Conservation (phyloP, 2,888 invertebrate genomes). For the Pomacea canaliculata region DNA sequence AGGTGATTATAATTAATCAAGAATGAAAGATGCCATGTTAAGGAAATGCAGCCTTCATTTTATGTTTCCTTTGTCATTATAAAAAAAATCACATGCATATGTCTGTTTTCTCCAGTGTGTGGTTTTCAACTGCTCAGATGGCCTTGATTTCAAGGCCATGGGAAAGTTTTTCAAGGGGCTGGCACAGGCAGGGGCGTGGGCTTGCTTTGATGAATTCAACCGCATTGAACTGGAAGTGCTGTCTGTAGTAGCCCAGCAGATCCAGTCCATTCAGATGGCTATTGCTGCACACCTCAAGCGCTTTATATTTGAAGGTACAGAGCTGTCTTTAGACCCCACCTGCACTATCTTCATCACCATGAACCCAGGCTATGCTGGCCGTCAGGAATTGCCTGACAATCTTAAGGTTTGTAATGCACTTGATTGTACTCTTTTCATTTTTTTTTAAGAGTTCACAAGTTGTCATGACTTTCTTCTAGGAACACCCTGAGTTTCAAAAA, state of each 20-base stretch:
- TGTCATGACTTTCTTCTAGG: too few relatives aligned
- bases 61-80: too few relatives aligned
- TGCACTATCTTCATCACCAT: conserved; percentile 71
- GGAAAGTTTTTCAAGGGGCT: conserved; percentile 97
- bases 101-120: conserved; percentile 76
- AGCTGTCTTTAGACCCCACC: conserved; percentile 68
- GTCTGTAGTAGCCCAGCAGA: conserved; percentile 94
- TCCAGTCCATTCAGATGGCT: conserved; percentile 90
- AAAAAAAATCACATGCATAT: too few relatives aligned
- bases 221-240: conserved; percentile 91
- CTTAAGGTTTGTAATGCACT: conserved; percentile 55
- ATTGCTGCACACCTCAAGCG: conserved; percentile 82
- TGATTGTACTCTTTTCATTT: too few relatives aligned
- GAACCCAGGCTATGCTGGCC: conserved; percentile 72
- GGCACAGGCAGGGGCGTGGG: conserved; percentile 86
- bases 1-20: conserved; percentile 67
- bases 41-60: too few relatives aligned
- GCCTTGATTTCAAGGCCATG: conserved; percentile 91
- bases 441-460: too few relatives aligned
- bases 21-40: not conserved
- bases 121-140: conserved; percentile 96
- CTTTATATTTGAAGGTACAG: conserved; percentile 78
- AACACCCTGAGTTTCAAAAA: too few relatives aligned
- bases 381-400: conserved; percentile 71
- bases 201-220: conserved; percentile 96